phyloP scores from a whole-genome alignment of 2,888 invertebrate genomes.

The Archips crataeganus region DNA sequence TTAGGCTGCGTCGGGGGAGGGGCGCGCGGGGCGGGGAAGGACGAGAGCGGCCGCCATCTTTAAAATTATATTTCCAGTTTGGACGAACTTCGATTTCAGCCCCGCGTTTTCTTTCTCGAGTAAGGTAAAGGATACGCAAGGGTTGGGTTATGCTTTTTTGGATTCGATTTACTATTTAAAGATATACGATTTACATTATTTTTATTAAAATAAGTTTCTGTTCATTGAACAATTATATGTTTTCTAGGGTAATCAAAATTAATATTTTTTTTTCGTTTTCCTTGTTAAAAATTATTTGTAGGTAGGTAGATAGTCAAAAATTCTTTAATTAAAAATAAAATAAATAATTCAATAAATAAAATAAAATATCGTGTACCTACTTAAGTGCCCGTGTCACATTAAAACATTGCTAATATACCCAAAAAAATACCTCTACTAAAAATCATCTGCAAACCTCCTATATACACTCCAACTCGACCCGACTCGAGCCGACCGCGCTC shows the following conservation, averaged over 20 bases:
- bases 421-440: neutral
- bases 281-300: too few relatives aligned
- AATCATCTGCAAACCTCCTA: constrained; percentile 52
- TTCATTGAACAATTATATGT: neutral
- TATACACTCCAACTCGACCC: constrained; percentile 49
- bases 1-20: constrained; percentile 80
- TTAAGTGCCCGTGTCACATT: neutral
- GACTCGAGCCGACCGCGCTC: constrained; percentile 49
- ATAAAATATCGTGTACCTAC: neutral
- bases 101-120: constrained; percentile 64
- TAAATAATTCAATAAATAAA: too few relatives aligned
- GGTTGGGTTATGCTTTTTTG: constrained; percentile 46
- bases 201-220: neutral
- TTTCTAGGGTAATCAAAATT: neutral
- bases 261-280: too few relatives aligned
- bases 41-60: constrained; percentile 81
- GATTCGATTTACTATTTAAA: neutral
- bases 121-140: constrained; percentile 60
- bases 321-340: too few relatives aligned
- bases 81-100: constrained; percentile 74
- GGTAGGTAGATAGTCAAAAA: too few relatives aligned
- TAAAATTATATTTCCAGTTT: constrained; percentile 85
- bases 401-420: neutral
- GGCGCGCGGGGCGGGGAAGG: constrained; percentile 66
- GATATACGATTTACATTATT: neutral